Evolutionary conservation across 2,888 invertebrate species (phyloP).

Genomic region (Azorinus chamasolen): DNA sequence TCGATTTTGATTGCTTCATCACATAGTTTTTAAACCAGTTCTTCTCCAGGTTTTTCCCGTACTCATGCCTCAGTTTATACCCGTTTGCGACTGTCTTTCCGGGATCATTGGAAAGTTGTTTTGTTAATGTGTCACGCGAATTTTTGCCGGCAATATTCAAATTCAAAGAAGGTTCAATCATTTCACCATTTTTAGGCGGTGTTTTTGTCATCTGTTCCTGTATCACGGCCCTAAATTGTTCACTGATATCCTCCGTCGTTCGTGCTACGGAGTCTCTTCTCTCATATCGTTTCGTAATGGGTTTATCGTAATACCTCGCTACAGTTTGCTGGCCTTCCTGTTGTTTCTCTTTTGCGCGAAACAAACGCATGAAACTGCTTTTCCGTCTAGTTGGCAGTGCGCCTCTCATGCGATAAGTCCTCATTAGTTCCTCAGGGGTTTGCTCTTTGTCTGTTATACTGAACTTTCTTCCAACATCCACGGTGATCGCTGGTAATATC

Average conservation of each 20-base stretch:
- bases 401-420: no score
- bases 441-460: no score
- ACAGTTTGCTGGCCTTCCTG: not conserved
- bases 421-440: no score
- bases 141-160: slow-evolving; percentile 10
- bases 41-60: slow-evolving; percentile 65
- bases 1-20: slow-evolving; percentile 36
- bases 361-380: no score
- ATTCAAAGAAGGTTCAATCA: slow-evolving; percentile 1
- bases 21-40: slow-evolving; percentile 63
- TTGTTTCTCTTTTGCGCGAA: not conserved
- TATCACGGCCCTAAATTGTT: slow-evolving; percentile 37
- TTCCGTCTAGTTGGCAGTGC: no score
- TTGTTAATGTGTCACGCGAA: not conserved
- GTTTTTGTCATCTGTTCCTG: slow-evolving; percentile 10
- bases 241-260: slow-evolving; percentile 39
- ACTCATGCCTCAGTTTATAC: slow-evolving; percentile 56
- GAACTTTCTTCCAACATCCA: no score
- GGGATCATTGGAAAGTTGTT: not conserved
- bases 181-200: not conserved
- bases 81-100: not conserved
- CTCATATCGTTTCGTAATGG: not conserved
- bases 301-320: slow-evolving; percentile 4
- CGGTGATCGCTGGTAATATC: no score
- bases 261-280: slow-evolving; percentile 29